Percentiles rank a stretch among this genome's conserved stretches.
phyloP scores from a whole-genome alignment of 2,797 vertebrate genomes.

The Myripristis jacobus region DNA sequence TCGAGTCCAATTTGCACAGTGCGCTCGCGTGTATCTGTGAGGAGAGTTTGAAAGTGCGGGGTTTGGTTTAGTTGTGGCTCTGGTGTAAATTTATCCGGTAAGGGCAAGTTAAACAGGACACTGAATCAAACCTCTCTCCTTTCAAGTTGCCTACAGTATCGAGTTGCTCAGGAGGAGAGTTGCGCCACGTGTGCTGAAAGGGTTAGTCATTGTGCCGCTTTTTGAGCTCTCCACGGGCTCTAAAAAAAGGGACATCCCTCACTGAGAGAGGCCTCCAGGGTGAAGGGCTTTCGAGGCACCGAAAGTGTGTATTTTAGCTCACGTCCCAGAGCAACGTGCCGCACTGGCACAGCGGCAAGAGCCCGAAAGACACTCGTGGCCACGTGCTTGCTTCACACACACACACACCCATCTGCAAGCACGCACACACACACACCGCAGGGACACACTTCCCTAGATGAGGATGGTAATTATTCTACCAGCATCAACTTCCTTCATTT shows the following conservation, averaged over 20 bases:
- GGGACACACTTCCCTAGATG: constrained; percentile 41
- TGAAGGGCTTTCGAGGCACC: constrained; percentile 64
- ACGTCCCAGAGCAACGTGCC: constrained; percentile 48
- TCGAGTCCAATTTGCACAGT: too few relatives aligned
- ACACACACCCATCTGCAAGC: not conserved
- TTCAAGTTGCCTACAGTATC: constrained; percentile 62
- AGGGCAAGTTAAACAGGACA: constrained; percentile 61
- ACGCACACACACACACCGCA: constrained; percentile 33
- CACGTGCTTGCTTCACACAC: constrained; percentile 18
- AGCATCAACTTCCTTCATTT: constrained; percentile 64
- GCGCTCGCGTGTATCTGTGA: too few relatives aligned
- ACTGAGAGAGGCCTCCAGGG: constrained; percentile 48
- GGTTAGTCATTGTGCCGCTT: constrained; percentile 48
- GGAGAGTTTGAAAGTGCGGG: not conserved
- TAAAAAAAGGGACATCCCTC: constrained; percentile 57
- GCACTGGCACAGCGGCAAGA: constrained; percentile 7
- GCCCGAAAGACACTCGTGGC: constrained; percentile 26
- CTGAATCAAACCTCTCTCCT: constrained; percentile 69
- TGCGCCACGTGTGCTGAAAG: constrained; percentile 41
- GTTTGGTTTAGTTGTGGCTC: constrained; percentile 43
- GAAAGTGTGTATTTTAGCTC: constrained; percentile 54
- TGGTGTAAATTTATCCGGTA: constrained; percentile 46
- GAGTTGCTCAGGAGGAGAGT: constrained; percentile 48
- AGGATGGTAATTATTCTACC: constrained; percentile 73
- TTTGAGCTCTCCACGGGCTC: constrained; percentile 32